Base-by-base conservation (phyloP, 2,113 vertebrate species). In the Rutilus rutilus region DNA sequence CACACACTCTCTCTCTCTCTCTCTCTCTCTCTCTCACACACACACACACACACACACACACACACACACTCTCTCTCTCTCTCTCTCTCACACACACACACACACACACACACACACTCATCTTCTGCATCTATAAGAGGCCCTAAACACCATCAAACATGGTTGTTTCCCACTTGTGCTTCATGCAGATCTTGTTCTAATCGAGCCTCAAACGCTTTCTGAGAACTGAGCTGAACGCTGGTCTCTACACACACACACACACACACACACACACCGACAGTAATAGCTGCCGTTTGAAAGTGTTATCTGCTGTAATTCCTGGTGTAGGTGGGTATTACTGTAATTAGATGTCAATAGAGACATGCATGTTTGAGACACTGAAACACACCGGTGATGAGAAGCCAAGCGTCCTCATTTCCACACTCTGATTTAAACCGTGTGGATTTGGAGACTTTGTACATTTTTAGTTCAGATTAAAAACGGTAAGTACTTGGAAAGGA, bases 331-430 rank as follows among this genome's bases (percentile, higher is more conserved):
- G 87, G 86, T 89, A 88, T 90, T 91, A 89, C 84, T 88, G 89
- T 91, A 91, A 91, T 91, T 87, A 90, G 73, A 83, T 90, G 90
- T 89, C 90, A 88, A 89, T 88, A 89, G 79, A 90, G 87, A 89
- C 86, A 85, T 87, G 88, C 73, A 85, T 88, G 85, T 87, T 85
- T 76, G 62, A 88, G 81, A 82, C 84, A 67, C 88, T 82, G 45
- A 84, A 89, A 88, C 88, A 90, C 79, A n/a, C 74, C n/a, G 45
- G 30, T 65, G 42, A 84, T 57, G 42, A 84, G 77, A 73, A 64
- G 86, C 82, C 84, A 88, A 89, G 86, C 85, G 57, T 36, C 85
- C 65, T 60, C 74, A 54, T 85, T 85, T 86, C 59, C 50, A 84
- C 59, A 69, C 86, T 54, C 60, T 54, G 42, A 64, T 87, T 81